Evolutionary conservation across 1,140 invertebrate genomes (phyloP), one percentile per base, ranked within the genome.

Genomic region (Macrotrachela quadricornifera): DNA sequence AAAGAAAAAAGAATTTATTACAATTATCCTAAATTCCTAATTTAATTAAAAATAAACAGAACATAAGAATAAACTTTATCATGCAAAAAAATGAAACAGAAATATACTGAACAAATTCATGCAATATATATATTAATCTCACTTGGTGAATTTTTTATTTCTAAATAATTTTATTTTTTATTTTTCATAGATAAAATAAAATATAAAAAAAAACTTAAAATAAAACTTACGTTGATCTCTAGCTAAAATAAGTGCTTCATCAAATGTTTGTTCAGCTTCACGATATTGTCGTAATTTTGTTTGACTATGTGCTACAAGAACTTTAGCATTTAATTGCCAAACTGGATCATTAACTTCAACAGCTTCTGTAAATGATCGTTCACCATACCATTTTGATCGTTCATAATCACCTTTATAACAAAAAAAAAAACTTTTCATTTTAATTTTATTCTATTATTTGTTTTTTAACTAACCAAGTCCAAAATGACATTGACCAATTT

Each of bases 401-500:
- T 60, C 44, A 16, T 43, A 40, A 36, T 43, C 16, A 16, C 47
- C 53, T 54, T n/a, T n/a, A n/a, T n/a, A n/a, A 14, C 9, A 39
- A 44, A 16, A 15, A 18, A 3, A n/a, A 9, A 11, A 38, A 21
- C 1, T 45, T 1, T 44, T 44, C 3, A 42, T 16, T 10, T 42
- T n/a, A 30, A n/a, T 18, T 16, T n/a, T 9, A 4, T 16, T 39
- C 13, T 50, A 10, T n/a, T 39, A 1, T 9, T 50, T 30, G 1
- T 18, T 41, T 42, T 41, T 6, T 50, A 59, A 61, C 41, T 63
- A 57, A 21, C 56, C 59, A 40, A 67, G 55, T 57, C 70, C 69
- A 37, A 71, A 56, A 52, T 69, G 60, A 53, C 70, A 71, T 14
- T 66, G 58, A 13, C 69, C 68, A 15, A 71, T 68, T 56, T 71